phyloP scores from a whole-genome alignment of 2,113 vertebrate species.

The Naja naja region DNA sequence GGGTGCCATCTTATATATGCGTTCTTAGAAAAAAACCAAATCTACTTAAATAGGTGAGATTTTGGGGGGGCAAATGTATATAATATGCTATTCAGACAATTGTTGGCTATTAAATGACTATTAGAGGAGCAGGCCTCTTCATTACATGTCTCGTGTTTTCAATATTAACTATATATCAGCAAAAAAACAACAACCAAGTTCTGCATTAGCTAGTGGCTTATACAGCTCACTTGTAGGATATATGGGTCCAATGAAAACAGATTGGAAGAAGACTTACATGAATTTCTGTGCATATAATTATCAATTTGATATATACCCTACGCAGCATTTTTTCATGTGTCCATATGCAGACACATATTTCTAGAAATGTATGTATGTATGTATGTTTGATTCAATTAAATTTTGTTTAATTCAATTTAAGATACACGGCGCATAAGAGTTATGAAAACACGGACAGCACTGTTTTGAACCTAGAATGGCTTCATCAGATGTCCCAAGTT shows the following conservation, averaged over 20 bases:
- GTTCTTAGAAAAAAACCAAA: not conserved
- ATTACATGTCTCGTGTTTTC: not conserved
- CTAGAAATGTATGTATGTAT: not conserved
- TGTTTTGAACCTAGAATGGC: not conserved
- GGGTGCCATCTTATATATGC: not conserved
- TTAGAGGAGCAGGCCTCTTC: not conserved
- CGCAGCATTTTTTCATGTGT: not conserved
- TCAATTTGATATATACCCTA: not conserved
- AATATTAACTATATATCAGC: not conserved
- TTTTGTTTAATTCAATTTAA: not conserved
- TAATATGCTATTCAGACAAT: not conserved
- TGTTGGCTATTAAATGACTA: not conserved
- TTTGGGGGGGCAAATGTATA: not conserved
- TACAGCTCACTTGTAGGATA: not conserved
- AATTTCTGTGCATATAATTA: not conserved
- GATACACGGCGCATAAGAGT: not conserved
- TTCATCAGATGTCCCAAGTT: not conserved
- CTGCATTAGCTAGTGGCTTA: not conserved
- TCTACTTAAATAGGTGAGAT: not conserved
- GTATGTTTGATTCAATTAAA: not conserved
- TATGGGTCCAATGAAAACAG: not conserved
- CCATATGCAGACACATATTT: not conserved
- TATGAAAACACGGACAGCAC: not conserved
- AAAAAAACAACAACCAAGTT: not conserved
- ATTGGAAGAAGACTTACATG: not conserved